phyloP scores from a whole-genome alignment of 1,140 invertebrate genomes.

The Listronotus bonariensis region DNA sequence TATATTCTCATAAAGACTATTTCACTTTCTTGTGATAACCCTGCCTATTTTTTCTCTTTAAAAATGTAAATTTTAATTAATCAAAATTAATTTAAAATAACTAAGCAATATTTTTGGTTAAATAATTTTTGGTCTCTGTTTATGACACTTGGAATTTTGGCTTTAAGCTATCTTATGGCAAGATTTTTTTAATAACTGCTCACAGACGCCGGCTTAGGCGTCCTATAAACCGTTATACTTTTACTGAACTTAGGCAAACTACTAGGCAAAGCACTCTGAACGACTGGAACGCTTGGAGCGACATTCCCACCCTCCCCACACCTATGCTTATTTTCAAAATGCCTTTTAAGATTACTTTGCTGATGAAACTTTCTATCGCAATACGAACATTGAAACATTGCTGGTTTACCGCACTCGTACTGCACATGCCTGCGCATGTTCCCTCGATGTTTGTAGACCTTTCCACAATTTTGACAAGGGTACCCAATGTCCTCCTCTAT shows the following conservation, averaged over 20 bases:
- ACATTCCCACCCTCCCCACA: neutral
- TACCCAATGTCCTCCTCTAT: conserved; percentile 52
- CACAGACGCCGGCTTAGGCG: conserved; percentile 17
- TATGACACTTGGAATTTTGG: too few species aligned
- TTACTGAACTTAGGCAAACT: conserved; percentile 44
- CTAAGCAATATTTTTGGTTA: neutral
- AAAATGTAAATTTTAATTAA: too few species aligned
- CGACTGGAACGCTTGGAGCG: neutral
- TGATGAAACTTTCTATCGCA: conserved; percentile 59
- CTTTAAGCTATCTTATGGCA: neutral
- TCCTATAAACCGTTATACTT: conserved; percentile 48
- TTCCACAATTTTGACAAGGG: conserved; percentile 56
- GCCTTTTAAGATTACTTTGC: conserved; percentile 58
- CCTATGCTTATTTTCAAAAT: conserved; percentile 51
- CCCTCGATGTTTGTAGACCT: conserved; percentile 61
- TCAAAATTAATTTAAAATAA: neutral
- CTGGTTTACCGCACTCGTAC: conserved; percentile 57
- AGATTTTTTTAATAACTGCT: conserved; percentile 19
- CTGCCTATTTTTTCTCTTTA: too few species aligned
- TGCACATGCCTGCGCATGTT: conserved; percentile 56
- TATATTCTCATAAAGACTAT: too few species aligned
- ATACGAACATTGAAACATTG: conserved; percentile 56
- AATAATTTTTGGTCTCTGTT: neutral
- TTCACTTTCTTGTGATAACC: too few species aligned
- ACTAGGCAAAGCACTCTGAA: conserved; percentile 9